Evolutionary conservation across 2,113 vertebrate genomes (phyloP).

Genomic region (Ceyx margarethae): DNA sequence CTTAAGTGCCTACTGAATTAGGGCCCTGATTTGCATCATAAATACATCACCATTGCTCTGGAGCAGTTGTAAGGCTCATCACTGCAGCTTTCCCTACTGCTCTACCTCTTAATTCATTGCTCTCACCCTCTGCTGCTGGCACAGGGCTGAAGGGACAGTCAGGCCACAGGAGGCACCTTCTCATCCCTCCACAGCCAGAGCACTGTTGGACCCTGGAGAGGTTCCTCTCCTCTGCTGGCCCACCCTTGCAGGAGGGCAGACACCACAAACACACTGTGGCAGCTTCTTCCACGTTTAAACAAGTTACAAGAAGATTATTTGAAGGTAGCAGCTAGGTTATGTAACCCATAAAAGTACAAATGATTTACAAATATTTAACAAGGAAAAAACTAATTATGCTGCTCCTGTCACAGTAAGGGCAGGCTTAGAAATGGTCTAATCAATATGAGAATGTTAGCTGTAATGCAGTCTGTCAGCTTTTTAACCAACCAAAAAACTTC

Average conservation of each 20-base stretch:
- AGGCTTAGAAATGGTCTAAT: constrained; percentile 88
- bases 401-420: constrained; percentile 79
- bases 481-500: constrained; percentile 87
- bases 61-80: neutral
- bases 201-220: neutral
- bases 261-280: neutral
- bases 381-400: constrained; percentile 80
- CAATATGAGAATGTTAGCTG: constrained; percentile 88
- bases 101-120: neutral
- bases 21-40: constrained; percentile 1
- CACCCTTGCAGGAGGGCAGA: neutral
- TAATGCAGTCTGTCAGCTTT: constrained; percentile 93
- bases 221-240: neutral
- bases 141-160: neutral
- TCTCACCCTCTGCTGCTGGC: neutral
- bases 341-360: constrained; percentile 69
- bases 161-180: neutral
- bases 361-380: constrained; percentile 81
- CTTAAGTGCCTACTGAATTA: constrained; percentile 20
- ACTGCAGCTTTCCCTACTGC: neutral
- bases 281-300: constrained; percentile 43
- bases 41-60: neutral
- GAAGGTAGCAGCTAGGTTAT: constrained; percentile 70
- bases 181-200: neutral
- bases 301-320: constrained; percentile 64